These are phyloP conservation scores for Phoenicopterus ruber DNA, from an alignment of 2,113 vertebrate species.

Conservation along the genomic window DNA sequence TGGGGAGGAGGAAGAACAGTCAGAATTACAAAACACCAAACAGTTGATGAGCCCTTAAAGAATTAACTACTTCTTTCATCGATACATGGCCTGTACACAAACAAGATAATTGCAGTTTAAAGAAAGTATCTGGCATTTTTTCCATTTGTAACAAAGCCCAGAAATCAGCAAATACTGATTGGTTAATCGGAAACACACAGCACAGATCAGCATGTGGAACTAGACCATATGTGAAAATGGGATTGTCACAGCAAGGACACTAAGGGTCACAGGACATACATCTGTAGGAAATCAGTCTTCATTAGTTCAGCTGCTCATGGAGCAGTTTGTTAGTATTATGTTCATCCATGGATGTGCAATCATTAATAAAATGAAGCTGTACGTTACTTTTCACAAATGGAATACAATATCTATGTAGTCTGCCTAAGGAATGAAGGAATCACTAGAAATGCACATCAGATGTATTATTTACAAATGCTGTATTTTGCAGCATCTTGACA, in stretches of 20 bases:
- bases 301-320: not conserved
- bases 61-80: conserved; percentile 32
- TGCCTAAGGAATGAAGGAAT: conserved; percentile 12
- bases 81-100: conserved; percentile 11
- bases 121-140: conserved; percentile 26
- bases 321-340: not conserved
- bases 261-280: conserved; percentile 25
- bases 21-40: conserved; percentile 7
- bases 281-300: conserved; percentile 44
- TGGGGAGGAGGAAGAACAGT: not conserved
- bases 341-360: not conserved
- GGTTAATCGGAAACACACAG: conserved; percentile 14
- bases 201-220: conserved; percentile 27
- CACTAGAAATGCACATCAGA: conserved; percentile 17
- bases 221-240: conserved; percentile 43
- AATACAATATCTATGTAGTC: not conserved
- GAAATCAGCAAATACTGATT: conserved; percentile 44
- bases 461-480: conserved; percentile 57
- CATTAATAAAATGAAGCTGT: not conserved
- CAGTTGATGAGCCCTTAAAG: conserved; percentile 25
- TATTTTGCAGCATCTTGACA: conserved; percentile 51
- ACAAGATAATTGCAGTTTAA: conserved; percentile 46
- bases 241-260: conserved; percentile 35
- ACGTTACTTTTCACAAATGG: not conserved
- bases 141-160: conserved; percentile 51